Evolutionary conservation across 2,797 vertebrate species (phyloP).

Genomic region (Paguma larvata): DNA sequence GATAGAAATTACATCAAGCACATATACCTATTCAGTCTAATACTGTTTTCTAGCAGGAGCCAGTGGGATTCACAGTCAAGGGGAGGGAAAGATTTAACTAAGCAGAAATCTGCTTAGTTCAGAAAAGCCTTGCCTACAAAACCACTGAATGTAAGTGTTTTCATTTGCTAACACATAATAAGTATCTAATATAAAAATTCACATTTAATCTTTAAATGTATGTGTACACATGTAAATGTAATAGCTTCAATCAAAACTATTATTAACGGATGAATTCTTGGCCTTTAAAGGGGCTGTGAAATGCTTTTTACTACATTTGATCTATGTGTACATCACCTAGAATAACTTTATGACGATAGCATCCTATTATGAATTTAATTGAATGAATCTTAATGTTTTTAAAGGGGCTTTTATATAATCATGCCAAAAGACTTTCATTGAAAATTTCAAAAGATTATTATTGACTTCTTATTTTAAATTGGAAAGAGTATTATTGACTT

Average conservation of each 20-base stretch:
- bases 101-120: constrained; percentile 51
- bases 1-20: constrained; percentile 78
- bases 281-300: background rate
- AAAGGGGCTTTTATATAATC: background rate
- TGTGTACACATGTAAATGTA: background rate
- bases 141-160: background rate
- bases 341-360: background rate
- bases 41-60: constrained; percentile 72
- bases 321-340: background rate
- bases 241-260: constrained; percentile 4
- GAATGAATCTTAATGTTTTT: background rate
- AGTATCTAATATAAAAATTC: background rate
- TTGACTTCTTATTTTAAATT: constrained; percentile 46
- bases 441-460: constrained; percentile 21
- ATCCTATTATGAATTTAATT: background rate
- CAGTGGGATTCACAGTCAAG: constrained; percentile 74
- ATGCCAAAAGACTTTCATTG: constrained; percentile 24
- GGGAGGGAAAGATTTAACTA: constrained; percentile 72
- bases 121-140: background rate
- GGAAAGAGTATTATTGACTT: background rate
- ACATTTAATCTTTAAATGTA: constrained; percentile 15
- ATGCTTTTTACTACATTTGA: background rate
- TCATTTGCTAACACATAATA: constrained; percentile 63
- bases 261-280: background rate
- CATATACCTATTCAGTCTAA: constrained; percentile 70